phyloP scores from a whole-genome alignment of 2,113 vertebrate genomes.

The Nettapus auritus region DNA sequence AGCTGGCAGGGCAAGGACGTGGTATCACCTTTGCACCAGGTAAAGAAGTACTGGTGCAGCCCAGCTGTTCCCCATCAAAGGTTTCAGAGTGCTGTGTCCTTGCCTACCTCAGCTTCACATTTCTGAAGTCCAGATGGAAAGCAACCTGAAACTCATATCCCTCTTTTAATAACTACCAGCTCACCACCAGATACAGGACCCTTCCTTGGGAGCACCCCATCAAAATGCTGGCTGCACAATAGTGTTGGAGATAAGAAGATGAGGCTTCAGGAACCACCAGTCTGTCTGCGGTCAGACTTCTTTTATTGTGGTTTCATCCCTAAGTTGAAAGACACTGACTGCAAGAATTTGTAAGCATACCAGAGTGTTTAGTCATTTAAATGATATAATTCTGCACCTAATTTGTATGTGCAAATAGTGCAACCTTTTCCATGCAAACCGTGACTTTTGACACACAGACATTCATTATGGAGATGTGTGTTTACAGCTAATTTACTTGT shows the following conservation, averaged over 20 bases:
- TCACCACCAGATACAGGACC: not conserved
- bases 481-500: not conserved
- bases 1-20: not conserved
- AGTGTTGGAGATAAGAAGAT: not conserved
- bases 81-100: not conserved
- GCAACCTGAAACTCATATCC: not conserved
- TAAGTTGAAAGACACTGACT: not conserved
- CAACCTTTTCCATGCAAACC: not conserved
- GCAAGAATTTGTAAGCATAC: not conserved
- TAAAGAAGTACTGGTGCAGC: not conserved
- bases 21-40: not conserved
- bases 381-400: not conserved
- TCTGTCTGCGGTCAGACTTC: not conserved
- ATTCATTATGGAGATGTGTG: not conserved
- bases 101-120: not conserved
- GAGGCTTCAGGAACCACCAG: not conserved
- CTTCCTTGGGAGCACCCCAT: not conserved
- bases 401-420: not conserved
- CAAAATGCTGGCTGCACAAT: not conserved
- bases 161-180: not conserved
- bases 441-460: not conserved
- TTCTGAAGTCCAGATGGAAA: constrained; percentile 12
- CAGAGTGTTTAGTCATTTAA: not conserved
- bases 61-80: not conserved
- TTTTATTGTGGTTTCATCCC: not conserved